These are phyloP conservation scores for Polypedilum pembai DNA, from an alignment of 1,140 invertebrate genomes.

Conservation along the genomic window DNA sequence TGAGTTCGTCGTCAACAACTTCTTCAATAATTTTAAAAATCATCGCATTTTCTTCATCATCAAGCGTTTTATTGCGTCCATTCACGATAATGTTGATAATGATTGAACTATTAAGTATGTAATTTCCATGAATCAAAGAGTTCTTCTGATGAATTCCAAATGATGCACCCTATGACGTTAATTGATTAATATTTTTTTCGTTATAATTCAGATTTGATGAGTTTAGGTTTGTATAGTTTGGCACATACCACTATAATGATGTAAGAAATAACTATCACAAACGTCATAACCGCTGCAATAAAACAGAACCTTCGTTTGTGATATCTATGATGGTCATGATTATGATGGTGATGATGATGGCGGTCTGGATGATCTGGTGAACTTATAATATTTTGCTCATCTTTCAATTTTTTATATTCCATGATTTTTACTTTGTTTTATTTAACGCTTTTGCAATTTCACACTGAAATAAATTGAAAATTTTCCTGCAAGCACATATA, in stretches of 20 bases:
- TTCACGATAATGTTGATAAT: background rate
- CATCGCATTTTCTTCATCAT: background rate
- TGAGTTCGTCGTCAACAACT: background rate
- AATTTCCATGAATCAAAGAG: background rate
- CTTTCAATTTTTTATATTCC: background rate
- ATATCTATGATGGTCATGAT: background rate
- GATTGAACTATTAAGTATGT: background rate
- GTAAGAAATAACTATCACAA: background rate
- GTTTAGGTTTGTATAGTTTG: background rate
- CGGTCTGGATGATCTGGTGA: background rate
- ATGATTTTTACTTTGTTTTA: background rate
- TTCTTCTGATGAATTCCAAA: background rate
- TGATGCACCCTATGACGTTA: background rate
- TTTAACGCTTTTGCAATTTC: background rate
- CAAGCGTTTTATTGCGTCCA: background rate
- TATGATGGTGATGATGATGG: background rate
- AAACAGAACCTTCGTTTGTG: background rate
- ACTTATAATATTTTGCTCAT: slow-evolving; percentile 4
- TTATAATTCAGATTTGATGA: background rate
- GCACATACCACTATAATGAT: background rate
- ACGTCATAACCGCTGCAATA: background rate
- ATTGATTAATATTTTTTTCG: background rate
- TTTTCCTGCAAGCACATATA: background rate
- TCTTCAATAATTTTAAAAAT: background rate
- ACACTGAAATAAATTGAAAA: background rate